Conservation (phyloP, 2,888 invertebrate genomes). For the Caradrina clavipalpis region DNA sequence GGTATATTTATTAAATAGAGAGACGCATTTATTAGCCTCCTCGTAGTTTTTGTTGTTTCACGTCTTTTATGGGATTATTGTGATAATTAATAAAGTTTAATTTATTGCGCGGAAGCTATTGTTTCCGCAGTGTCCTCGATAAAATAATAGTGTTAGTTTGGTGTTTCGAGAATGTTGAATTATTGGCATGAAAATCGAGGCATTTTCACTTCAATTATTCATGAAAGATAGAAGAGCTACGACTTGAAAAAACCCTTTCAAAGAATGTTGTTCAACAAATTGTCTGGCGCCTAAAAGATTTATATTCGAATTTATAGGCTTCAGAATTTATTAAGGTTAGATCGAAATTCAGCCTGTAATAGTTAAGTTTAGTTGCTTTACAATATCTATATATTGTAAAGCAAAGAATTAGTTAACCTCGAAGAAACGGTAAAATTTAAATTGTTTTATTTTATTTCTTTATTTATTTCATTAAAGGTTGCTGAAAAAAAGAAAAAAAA, state of each 20-base stretch:
- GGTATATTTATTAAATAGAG: conserved; percentile 81
- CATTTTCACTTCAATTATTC: conserved; percentile 23
- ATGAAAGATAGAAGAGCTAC: conserved; percentile 1
- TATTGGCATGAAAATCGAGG: background rate
- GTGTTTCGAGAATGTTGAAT: conserved; percentile 14
- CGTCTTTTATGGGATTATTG: conserved; percentile 63
- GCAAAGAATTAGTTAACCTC: background rate
- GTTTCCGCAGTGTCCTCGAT: conserved; percentile 33
- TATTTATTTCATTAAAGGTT: too few relatives aligned
- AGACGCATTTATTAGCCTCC: conserved; percentile 70
- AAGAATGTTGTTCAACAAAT: conserved; percentile 48
- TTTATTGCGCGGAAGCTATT: conserved; percentile 60
- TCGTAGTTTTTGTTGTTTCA: conserved; percentile 64
- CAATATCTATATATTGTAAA: too few relatives aligned
- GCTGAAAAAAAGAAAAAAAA: too few relatives aligned
- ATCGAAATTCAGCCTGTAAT: conserved; percentile 21
- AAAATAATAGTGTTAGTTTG: conserved; percentile 37
- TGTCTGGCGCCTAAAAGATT: conserved; percentile 53
- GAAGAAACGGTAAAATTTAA: too few relatives aligned
- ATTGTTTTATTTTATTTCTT: too few relatives aligned
- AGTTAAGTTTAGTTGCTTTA: too few relatives aligned
- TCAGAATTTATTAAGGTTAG: conserved; percentile 46
- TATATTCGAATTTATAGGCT: conserved; percentile 50
- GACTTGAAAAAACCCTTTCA: conserved; percentile 26
- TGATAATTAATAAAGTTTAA: conserved; percentile 62